Evolutionary conservation across 2,113 vertebrate genomes (phyloP).

Genomic region (Nematolebias whitei): DNA sequence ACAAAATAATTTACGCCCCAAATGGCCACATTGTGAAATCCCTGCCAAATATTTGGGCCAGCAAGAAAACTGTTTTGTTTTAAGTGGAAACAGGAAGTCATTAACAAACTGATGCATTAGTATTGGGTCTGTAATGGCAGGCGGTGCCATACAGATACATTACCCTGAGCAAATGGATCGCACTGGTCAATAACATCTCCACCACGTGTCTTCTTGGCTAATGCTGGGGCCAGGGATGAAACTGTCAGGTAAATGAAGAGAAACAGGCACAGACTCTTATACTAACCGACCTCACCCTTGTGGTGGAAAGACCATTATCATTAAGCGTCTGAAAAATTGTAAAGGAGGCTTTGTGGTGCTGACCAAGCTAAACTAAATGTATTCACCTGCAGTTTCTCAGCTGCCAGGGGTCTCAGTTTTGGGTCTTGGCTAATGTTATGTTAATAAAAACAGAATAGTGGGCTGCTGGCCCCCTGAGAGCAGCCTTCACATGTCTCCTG

Average conservation of each 20-base stretch:
- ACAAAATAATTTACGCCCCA: constrained; percentile 6
- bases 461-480: constrained; percentile 46
- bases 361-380: constrained; percentile 67
- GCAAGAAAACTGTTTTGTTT: constrained; percentile 38
- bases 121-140: constrained; percentile 38
- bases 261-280: constrained; percentile 29
- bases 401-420: constrained; percentile 55
- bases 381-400: constrained; percentile 67
- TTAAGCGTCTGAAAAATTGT: constrained; percentile 63
- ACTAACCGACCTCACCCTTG: constrained; percentile 34
- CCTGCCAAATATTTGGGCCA: constrained; percentile 36
- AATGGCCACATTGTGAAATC: constrained; percentile 14
- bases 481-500: constrained; percentile 43
- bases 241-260: constrained; percentile 42
- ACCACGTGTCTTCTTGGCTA: constrained; percentile 56
- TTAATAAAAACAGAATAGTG: constrained; percentile 75
- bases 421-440: constrained; percentile 59
- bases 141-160: constrained; percentile 43
- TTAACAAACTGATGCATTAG: constrained; percentile 56
- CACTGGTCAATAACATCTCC: constrained; percentile 43
- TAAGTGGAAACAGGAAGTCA: constrained; percentile 50
- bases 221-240: constrained; percentile 46
- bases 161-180: constrained; percentile 33
- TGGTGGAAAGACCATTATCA: constrained; percentile 61
- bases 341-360: constrained; percentile 62